Percentiles rank a stretch among this genome's conserved stretches.
phyloP scores from a whole-genome alignment of 2,888 invertebrate genomes.

The Morpho achilles region DNA sequence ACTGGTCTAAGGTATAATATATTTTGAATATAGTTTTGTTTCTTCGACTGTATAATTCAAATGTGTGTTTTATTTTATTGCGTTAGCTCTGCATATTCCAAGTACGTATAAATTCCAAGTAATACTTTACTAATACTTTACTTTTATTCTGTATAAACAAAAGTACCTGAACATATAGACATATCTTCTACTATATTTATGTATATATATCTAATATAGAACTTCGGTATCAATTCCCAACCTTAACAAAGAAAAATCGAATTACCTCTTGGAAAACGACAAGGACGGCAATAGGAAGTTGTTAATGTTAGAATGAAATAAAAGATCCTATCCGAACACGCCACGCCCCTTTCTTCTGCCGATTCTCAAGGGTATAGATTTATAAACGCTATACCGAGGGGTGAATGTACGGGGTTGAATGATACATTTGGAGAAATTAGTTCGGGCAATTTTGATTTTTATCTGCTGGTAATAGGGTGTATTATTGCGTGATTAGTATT shows the following conservation, averaged over 20 bases:
- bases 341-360: slow-evolving; percentile 36
- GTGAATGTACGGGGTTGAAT: slow-evolving; percentile 24
- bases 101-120: too few relatives aligned
- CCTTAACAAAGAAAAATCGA: slow-evolving; percentile 26
- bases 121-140: too few relatives aligned
- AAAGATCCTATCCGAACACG: slow-evolving; percentile 25
- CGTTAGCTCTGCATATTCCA: too few relatives aligned
- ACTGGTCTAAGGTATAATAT: too few relatives aligned
- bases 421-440: slow-evolving; percentile 20
- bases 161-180: too few relatives aligned
- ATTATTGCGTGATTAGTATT: slow-evolving; percentile 7
- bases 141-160: too few relatives aligned
- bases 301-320: slow-evolving; percentile 28
- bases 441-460: slow-evolving; percentile 18
- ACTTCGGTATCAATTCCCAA: slow-evolving; percentile 20
- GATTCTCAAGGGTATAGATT: slow-evolving; percentile 29
- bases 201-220: background rate
- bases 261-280: slow-evolving; percentile 27
- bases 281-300: slow-evolving; percentile 24
- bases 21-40: too few relatives aligned
- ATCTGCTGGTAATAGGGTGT: slow-evolving; percentile 11
- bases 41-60: too few relatives aligned
- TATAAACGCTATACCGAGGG: slow-evolving; percentile 21
- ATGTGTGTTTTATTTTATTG: too few relatives aligned
- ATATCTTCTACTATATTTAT: too few relatives aligned